Percentiles rank a stretch among this genome's conserved stretches.
phyloP scores from a whole-genome alignment of 2,113 vertebrate genomes.

The Leptobrachium ailaonicum region DNA sequence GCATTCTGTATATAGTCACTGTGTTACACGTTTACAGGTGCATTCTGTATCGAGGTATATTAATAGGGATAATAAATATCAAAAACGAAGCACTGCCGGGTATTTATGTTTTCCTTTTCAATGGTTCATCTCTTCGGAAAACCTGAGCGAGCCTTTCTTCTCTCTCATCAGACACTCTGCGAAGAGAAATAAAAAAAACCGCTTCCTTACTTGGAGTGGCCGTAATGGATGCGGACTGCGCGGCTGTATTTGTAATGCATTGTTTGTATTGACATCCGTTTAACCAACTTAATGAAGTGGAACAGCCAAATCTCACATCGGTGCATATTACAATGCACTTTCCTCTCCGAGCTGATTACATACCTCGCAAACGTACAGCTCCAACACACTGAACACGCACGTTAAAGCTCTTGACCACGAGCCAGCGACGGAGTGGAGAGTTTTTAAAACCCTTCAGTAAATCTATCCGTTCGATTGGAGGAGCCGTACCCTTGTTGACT shows the following conservation, averaged over 20 bases:
- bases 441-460: slow-evolving; percentile 9
- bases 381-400: neutral
- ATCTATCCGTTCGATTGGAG: neutral
- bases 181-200: no score
- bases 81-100: no score
- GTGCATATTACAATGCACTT: slow-evolving; percentile 7
- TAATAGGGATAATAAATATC: no score
- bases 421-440: neutral
- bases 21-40: no score
- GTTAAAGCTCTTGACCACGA: neutral
- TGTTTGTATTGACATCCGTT: slow-evolving; percentile 37
- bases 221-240: slow-evolving; percentile 8
- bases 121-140: no score
- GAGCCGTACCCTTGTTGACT: slow-evolving; percentile 20
- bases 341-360: slow-evolving; percentile 8
- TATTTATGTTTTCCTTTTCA: no score
- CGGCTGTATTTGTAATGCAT: slow-evolving; percentile 22
- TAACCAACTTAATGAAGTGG: slow-evolving; percentile 39
- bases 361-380: neutral
- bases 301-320: slow-evolving; percentile 19
- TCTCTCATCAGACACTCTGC: no score
- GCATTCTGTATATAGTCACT: no score
- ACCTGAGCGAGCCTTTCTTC: no score
- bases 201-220: neutral
- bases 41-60: no score